phyloP scores from a whole-genome alignment of 2,113 vertebrate genomes.

The Salvelinus namaycush region DNA sequence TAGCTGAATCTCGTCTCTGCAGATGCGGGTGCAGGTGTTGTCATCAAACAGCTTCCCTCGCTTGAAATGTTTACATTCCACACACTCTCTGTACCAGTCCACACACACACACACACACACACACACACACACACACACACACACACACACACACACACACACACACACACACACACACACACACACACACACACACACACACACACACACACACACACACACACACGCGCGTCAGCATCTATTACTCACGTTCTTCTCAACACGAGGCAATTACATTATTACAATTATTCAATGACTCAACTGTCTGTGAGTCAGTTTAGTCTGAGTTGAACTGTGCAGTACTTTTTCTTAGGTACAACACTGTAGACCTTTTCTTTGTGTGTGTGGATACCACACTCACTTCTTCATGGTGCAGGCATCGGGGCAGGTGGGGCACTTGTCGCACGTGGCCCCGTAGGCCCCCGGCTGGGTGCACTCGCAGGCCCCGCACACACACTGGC shows the following conservation, averaged over 20 bases:
- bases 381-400: slow-evolving; percentile 63
- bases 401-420: slow-evolving; percentile 97
- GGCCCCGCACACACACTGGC: slow-evolving; percentile 88
- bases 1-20: slow-evolving; percentile 84
- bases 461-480: slow-evolving; percentile 93
- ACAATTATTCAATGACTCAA: no score
- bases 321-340: background rate
- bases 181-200: background rate
- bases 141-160: no score
- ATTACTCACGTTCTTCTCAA: no score
- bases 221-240: background rate
- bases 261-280: no score
- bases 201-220: background rate
- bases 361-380: background rate
- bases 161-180: no score
- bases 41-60: slow-evolving; percentile 81
- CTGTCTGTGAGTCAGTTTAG: no score
- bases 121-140: no score
- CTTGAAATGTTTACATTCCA: slow-evolving; percentile 93
- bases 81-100: slow-evolving; percentile 80
- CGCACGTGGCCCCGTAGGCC: slow-evolving; percentile 90
- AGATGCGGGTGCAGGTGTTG: slow-evolving; percentile 83
- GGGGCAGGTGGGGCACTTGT: slow-evolving; percentile 95
- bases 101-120: background rate
- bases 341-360: no score